Evolutionary conservation across 2,888 invertebrate species (phyloP).

Genomic region (Drosophila monieri): DNA sequence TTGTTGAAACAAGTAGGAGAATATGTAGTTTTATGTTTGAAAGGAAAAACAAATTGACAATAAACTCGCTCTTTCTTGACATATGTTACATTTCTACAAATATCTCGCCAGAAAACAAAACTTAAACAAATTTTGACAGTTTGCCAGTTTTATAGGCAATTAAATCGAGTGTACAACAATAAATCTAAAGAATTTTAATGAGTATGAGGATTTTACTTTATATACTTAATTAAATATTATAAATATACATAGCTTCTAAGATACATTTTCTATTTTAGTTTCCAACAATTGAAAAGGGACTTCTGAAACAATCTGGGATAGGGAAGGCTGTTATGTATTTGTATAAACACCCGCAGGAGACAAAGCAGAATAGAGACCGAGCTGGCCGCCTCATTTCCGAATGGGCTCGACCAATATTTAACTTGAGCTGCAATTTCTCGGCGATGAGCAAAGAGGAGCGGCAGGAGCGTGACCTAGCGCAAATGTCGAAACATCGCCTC

Average conservation of each 20-base stretch:
- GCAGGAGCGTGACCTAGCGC: conserved; percentile 95
- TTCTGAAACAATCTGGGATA: conserved; percentile 97
- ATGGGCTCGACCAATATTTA: conserved; percentile 99
- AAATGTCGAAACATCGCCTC: conserved; percentile 86
- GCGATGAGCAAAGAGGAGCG: conserved; percentile 97
- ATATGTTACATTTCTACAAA: too few species aligned
- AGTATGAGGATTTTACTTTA: too few species aligned
- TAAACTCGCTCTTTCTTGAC: too few species aligned
- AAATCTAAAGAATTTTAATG: too few species aligned
- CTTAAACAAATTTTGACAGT: too few species aligned
- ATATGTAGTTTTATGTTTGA: too few species aligned
- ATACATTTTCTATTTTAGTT: conserved; percentile 84
- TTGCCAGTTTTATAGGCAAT: too few species aligned
- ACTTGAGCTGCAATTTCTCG: conserved; percentile 96
- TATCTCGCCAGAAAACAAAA: not conserved
- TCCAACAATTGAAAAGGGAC: conserved; percentile 93
- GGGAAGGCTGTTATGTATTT: conserved; percentile 99
- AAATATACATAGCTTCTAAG: too few species aligned
- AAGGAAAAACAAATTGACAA: too few species aligned
- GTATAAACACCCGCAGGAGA: conserved; percentile 99
- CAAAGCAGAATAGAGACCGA: conserved; percentile 94
- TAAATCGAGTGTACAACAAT: too few species aligned
- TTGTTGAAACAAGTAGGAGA: too few species aligned
- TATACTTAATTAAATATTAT: too few species aligned
- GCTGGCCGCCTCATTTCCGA: conserved; percentile 97